Evolutionary conservation across 2,888 invertebrate genomes (phyloP), one percentile per base, ranked within the genome.

Genomic region (Scrobipalpa atriplicella): DNA sequence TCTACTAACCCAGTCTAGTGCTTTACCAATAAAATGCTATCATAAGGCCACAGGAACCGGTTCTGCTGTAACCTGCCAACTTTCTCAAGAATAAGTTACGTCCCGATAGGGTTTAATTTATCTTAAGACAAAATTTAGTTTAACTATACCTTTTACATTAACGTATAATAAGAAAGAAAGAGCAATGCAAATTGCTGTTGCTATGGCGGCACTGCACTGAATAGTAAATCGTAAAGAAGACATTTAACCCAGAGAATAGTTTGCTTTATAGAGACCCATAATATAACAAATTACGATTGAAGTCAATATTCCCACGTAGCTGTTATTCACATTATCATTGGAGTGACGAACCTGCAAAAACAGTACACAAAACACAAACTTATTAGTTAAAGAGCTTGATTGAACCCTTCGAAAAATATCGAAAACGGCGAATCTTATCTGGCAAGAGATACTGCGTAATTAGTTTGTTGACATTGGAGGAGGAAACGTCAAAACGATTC

Each of bases 1-100:
- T 66, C 74, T 75, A 77, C 75, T 77, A 80, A 78, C 78, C 78
- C 77, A 82, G 84, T 85, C 78, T 77, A 82, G 84, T 84, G 82
- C 78, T 79, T 82, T 82, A 83, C 78, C 78, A 77, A 81, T 81
- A 78, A 80, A 75, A 74, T 77, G 73, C 74, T 77, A 84, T 83
- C 83, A 84, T 80, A 82, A 82, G 82, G 77, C 75, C 67, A 74
- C 70, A 70, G 54, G 66, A 84, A 89, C 89, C 87, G 85, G 89
- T 89, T 87, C 43, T 70, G 69, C 65, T 69, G 74, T 81, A 80
- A 83, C 82, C 78, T 82, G 75, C 76, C 79, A 82, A 89, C 89
- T 89, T 89, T 89, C 87, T 83, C 84, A 69, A 78, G 69, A 73
- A 79, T 80, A 78, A 74, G 80, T 76, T 72, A 69, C 73, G 80